Evolutionary conservation across 2,888 invertebrate genomes (phyloP).

Genomic region (Tuberolachnus salignus): DNA sequence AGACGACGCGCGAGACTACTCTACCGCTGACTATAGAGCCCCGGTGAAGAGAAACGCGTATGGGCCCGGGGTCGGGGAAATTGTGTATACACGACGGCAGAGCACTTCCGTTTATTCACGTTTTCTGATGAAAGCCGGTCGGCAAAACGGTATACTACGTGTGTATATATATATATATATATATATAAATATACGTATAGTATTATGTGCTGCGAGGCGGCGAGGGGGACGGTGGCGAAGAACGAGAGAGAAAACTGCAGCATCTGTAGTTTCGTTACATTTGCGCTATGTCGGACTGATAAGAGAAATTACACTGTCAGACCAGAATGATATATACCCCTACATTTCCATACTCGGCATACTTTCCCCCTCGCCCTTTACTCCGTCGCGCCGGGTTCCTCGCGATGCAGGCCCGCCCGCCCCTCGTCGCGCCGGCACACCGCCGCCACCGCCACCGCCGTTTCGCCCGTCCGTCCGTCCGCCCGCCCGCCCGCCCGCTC

Average conservation of each 20-base stretch:
- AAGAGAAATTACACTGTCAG: slow-evolving; percentile 81
- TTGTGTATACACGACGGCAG: neutral
- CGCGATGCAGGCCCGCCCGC: too few relatives aligned
- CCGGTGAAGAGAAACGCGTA: too few relatives aligned
- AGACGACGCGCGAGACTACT: neutral
- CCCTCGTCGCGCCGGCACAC: too few relatives aligned
- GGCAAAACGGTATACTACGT: neutral
- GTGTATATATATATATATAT: too few relatives aligned
- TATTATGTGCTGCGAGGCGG: too few relatives aligned
- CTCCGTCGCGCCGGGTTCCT: slow-evolving; percentile 42
- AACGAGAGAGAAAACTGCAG: slow-evolving; percentile 51
- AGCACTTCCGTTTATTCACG: slow-evolving; percentile 44
- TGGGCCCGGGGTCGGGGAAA: neutral
- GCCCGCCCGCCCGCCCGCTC: too few relatives aligned
- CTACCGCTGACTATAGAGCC: neutral
- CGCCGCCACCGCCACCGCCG: too few relatives aligned
- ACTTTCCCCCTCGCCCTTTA: slow-evolving; percentile 50
- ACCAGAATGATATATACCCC: slow-evolving; percentile 88
- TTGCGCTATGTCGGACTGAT: slow-evolving; percentile 56
- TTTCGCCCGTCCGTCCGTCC: too few relatives aligned
- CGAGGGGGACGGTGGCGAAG: slow-evolving; percentile 5
- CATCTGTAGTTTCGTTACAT: slow-evolving; percentile 54
- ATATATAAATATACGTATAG: too few relatives aligned
- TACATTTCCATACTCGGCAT: slow-evolving; percentile 76
- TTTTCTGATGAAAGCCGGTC: slow-evolving; percentile 53